Evolutionary conservation across 2,113 vertebrate species (phyloP).

Genomic region (Chaetodon trifascialis): DNA sequence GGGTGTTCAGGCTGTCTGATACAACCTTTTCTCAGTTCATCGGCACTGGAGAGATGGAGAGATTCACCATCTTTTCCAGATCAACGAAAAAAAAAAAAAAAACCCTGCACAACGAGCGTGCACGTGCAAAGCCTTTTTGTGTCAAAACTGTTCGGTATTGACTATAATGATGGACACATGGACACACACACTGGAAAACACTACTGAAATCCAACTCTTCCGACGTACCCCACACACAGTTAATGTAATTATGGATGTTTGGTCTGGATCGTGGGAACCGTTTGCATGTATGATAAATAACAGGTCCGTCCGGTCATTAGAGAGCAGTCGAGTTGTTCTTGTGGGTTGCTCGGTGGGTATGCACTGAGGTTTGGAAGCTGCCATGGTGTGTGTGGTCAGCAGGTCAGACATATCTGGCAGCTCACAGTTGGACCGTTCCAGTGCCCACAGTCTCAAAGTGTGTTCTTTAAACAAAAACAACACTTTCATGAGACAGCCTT

Average conservation of each 20-base stretch:
- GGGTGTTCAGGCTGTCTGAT: constrained; percentile 53
- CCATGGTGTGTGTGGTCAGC: constrained; percentile 56
- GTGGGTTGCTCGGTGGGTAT: constrained; percentile 60
- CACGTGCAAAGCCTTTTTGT: constrained; percentile 17
- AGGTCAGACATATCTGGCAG: constrained; percentile 72
- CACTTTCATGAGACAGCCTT: constrained; percentile 18
- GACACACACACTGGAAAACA: not conserved
- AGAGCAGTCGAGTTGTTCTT: constrained; percentile 55
- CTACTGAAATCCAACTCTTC: constrained; percentile 21
- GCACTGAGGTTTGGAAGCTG: constrained; percentile 66
- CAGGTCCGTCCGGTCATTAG: constrained; percentile 50
- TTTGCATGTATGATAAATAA: constrained; percentile 53
- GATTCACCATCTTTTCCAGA: constrained; percentile 46
- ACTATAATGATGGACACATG: constrained; percentile 23
- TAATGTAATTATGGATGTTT: constrained; percentile 37
- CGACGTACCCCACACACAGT: constrained; percentile 36
- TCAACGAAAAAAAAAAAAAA: constrained; percentile 13
- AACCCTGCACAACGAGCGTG: constrained; percentile 19
- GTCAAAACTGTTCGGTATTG: constrained; percentile 44
- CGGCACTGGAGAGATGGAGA: constrained; percentile 37
- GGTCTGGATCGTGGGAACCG: constrained; percentile 60
- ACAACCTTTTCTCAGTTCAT: constrained; percentile 57
- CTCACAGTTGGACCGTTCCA: constrained; percentile 40
- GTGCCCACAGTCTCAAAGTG: constrained; percentile 57
- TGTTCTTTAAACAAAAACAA: constrained; percentile 67